Percentiles rank a stretch among this genome's conserved stretches.
Conservation (phyloP, 2,888 invertebrate species). For the Synanthedon andrenaeformis region DNA sequence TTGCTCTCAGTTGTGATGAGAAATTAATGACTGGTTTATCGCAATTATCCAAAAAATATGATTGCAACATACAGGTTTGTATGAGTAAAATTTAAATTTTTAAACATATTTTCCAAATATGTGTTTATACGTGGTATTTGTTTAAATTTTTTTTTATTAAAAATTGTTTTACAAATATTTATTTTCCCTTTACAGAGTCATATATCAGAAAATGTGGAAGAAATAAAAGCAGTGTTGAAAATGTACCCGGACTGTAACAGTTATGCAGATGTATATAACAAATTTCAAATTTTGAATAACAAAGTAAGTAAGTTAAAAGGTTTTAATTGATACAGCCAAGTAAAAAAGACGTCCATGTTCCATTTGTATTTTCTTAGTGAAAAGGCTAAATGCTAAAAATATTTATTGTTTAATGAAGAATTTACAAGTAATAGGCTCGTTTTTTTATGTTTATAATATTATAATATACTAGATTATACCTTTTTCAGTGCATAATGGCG, state of each 20-base stretch:
- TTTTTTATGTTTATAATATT: too few species aligned
- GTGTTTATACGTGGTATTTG: too few species aligned
- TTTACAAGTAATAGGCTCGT: too few species aligned
- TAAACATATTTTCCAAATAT: too few species aligned
- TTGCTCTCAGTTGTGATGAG: conserved; percentile 83
- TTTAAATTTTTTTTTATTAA: conserved; percentile 1
- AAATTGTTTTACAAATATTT: not conserved
- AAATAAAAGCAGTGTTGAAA: conserved; percentile 75
- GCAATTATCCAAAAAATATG: conserved; percentile 73
- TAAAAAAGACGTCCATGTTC: too few species aligned
- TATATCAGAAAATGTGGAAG: conserved; percentile 83
- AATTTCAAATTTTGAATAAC: conserved; percentile 76
- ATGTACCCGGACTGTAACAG: conserved; percentile 66
- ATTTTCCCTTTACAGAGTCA: conserved; percentile 74
- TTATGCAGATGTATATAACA: conserved; percentile 84
- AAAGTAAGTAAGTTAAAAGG: conserved; percentile 67
- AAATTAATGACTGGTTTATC: conserved; percentile 78
- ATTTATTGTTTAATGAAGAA: too few species aligned
- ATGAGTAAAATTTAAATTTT: not conserved
- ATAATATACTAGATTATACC: not conserved
- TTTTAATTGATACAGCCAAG: not conserved
- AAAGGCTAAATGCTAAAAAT: too few species aligned
- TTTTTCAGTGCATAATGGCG: conserved; percentile 76
- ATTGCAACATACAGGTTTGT: conserved; percentile 80
- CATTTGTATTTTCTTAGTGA: too few species aligned